Percentiles rank a stretch among this genome's conserved stretches.
Conservation (phyloP, 2,113 vertebrate species). For the Patagioenas fasciata region DNA sequence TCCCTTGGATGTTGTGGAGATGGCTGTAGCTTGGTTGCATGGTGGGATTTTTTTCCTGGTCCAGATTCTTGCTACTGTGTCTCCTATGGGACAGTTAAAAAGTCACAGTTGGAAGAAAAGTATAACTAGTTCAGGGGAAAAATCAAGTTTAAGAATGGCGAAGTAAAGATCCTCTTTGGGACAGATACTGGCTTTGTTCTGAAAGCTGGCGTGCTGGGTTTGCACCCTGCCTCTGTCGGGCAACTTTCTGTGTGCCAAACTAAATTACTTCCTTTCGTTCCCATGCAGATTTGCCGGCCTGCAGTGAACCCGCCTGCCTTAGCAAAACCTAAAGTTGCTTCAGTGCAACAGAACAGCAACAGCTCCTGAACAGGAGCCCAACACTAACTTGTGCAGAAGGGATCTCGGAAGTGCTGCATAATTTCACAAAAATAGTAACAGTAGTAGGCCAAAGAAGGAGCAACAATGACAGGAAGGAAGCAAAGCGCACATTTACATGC, state of each 20-base stretch:
- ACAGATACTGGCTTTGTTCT: not conserved
- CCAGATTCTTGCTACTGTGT: slow-evolving; percentile 63
- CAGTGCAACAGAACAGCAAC: not conserved
- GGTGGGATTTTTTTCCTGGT: slow-evolving; percentile 65
- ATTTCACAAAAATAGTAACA: not conserved
- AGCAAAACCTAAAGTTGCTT: not conserved
- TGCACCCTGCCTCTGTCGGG: not conserved
- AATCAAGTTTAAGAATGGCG: too few species aligned
- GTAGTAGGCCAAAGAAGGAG: not conserved
- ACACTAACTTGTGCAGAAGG: not conserved
- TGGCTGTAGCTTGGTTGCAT: slow-evolving; percentile 84
- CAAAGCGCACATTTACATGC: not conserved
- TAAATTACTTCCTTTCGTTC: not conserved
- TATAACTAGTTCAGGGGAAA: not conserved
- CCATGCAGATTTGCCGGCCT: not conserved
- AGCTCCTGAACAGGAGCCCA: not conserved
- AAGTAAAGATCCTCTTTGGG: not conserved
- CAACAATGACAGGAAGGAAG: not conserved
- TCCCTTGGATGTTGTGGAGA: slow-evolving; percentile 66
- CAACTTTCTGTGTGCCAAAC: not conserved
- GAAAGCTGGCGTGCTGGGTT: not conserved
- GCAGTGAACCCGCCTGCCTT: not conserved
- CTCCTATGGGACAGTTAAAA: slow-evolving; percentile 48
- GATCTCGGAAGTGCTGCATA: not conserved
- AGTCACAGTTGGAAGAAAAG: not conserved